These are phyloP conservation scores for Stenotaenia linearis DNA, from an alignment of 2,888 invertebrate genomes.

Conservation along the genomic window DNA sequence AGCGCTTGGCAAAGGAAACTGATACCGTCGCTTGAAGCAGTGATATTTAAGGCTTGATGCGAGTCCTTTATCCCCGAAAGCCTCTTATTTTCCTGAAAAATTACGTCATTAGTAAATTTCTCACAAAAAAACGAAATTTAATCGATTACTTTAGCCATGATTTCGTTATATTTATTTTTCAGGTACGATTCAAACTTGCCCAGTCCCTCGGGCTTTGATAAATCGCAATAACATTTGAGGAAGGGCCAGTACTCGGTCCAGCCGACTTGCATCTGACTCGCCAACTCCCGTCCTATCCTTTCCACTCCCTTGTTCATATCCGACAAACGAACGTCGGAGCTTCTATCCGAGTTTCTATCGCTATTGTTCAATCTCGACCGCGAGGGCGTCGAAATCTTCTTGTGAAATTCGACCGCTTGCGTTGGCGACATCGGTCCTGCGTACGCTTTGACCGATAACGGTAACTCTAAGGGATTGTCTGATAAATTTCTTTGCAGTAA, in stretches of 20 bases:
- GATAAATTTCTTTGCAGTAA: conserved; percentile 33
- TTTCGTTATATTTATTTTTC: conserved; percentile 52
- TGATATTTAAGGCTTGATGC: neutral
- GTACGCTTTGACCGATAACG: conserved; percentile 56
- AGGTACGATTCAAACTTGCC: conserved; percentile 68
- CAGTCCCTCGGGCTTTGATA: conserved; percentile 68
- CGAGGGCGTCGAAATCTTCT: neutral
- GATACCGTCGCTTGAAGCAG: neutral
- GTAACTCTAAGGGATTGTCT: conserved; percentile 39
- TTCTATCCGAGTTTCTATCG: no score
- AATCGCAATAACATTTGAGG: conserved; percentile 71
- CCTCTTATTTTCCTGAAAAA: no score
- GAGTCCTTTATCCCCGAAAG: neutral
- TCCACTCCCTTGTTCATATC: conserved; percentile 87
- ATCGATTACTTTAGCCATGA: neutral
- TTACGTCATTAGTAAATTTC: no score
- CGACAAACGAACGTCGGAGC: conserved; percentile 48
- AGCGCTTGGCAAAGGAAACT: neutral
- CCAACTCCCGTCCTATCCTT: conserved; percentile 62
- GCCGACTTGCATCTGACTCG: conserved; percentile 63
- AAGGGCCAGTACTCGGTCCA: conserved; percentile 96
- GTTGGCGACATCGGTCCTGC: conserved; percentile 83
- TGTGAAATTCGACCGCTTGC: conserved; percentile 30
- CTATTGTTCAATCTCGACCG: neutral
- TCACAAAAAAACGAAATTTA: no score